phyloP scores from a whole-genome alignment of 2,888 invertebrate genomes.

The Netelia virgata region DNA sequence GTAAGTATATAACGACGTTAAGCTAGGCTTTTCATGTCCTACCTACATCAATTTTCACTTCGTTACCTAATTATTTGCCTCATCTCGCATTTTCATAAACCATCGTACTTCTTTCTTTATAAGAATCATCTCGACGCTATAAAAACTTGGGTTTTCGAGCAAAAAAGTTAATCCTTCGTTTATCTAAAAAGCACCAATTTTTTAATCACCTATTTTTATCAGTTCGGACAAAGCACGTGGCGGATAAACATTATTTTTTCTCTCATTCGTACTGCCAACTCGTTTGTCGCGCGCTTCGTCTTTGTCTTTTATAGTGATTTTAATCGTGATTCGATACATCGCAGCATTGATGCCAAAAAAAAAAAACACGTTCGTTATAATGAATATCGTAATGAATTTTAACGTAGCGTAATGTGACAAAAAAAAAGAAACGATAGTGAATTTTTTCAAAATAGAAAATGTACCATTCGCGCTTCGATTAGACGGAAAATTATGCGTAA shows the following conservation, averaged over 20 bases:
- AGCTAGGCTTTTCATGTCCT: neutral
- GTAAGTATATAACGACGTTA: slow-evolving; percentile 10
- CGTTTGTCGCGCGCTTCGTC: slow-evolving; percentile 13
- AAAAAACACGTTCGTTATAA: slow-evolving; percentile 9
- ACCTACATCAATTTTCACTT: neutral
- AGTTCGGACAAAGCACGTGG: slow-evolving; percentile 22
- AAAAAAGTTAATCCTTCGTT: slow-evolving; percentile 25
- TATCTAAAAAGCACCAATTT: slow-evolving; percentile 33
- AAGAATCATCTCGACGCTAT: neutral
- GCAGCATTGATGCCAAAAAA: slow-evolving; percentile 27
- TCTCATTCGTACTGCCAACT: slow-evolving; percentile 47
- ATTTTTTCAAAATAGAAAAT: neutral
- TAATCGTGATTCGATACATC: slow-evolving; percentile 17
- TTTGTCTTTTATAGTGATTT: slow-evolving; percentile 14
- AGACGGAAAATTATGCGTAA: neutral
- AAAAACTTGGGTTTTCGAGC: neutral
- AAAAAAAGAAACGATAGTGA: neutral
- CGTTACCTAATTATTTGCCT: neutral
- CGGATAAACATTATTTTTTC: slow-evolving; percentile 21
- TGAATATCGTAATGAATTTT: neutral
- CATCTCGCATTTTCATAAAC: neutral
- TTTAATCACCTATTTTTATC: slow-evolving; percentile 9
- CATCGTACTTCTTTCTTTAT: neutral
- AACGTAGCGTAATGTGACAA: neutral
- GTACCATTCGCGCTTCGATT: neutral